Evolutionary conservation across 1,140 invertebrate species (phyloP).

Genomic region (Listronotus oregonensis): DNA sequence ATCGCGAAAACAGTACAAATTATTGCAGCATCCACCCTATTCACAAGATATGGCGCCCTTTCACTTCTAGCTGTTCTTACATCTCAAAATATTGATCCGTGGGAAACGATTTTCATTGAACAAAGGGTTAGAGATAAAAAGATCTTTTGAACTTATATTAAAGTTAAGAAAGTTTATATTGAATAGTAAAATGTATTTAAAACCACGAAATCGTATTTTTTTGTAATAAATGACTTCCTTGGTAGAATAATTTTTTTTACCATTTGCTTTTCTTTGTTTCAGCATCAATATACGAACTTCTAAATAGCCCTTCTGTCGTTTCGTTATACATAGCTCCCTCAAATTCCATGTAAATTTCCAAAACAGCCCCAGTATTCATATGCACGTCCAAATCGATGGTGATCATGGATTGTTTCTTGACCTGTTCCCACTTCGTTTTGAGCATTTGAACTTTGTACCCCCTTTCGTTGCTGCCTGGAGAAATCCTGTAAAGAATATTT

Average conservation of each 20-base stretch:
- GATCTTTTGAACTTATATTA: no score
- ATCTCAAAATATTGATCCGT: no score
- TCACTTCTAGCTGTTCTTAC: no score
- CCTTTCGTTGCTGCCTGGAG: slow-evolving; percentile 2
- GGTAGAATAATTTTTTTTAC: slow-evolving; percentile 24
- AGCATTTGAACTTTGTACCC: slow-evolving; percentile 17
- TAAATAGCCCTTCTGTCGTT: slow-evolving; percentile 66
- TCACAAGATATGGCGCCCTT: no score
- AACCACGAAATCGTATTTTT: no score
- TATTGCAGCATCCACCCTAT: no score
- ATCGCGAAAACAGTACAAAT: no score
- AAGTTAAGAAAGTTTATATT: no score
- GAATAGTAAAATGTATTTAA: no score
- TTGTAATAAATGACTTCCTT: no score
- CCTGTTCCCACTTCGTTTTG: slow-evolving; percentile 27
- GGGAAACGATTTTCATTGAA: no score
- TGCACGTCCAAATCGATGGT: slow-evolving; percentile 58
- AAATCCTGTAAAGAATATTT: not conserved
- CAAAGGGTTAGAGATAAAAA: no score
- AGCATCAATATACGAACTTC: slow-evolving; percentile 61
- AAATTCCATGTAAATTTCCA: slow-evolving; percentile 64
- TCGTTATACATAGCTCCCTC: slow-evolving; percentile 63
- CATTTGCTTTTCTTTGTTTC: slow-evolving; percentile 59
- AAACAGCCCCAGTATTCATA: slow-evolving; percentile 58
- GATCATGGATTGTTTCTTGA: slow-evolving; percentile 40